Evolutionary conservation across 2,113 vertebrate species (phyloP).

Genomic region (Hemiscyllium ocellatum): DNA sequence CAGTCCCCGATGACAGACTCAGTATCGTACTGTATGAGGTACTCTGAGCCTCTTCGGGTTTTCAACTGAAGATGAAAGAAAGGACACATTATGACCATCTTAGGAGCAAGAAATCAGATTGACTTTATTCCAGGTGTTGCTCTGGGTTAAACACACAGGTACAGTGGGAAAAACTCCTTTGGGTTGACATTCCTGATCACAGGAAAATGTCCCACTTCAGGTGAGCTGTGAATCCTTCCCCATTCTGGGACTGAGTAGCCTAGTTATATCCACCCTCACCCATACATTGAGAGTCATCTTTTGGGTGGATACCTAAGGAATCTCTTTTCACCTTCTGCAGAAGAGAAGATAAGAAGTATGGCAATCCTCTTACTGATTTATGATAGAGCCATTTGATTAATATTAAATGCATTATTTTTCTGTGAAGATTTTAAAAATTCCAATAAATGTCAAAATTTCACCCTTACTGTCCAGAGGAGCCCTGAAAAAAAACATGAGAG

Average conservation of each 20-base stretch:
- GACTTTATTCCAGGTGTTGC: not conserved
- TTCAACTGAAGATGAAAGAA: slow-evolving; percentile 61
- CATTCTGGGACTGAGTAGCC: too few relatives aligned
- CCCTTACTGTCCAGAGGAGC: not conserved
- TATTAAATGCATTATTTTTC: not conserved
- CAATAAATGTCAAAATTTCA: not conserved
- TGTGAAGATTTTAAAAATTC: not conserved
- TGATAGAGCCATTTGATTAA: not conserved
- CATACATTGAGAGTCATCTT: not conserved
- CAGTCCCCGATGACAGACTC: slow-evolving; percentile 83
- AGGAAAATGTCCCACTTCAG: not conserved
- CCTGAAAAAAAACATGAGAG: not conserved
- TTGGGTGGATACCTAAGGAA: not conserved
- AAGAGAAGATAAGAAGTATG: not conserved
- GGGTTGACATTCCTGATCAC: not conserved
- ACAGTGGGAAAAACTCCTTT: not conserved
- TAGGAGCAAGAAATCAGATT: not conserved
- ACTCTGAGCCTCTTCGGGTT: slow-evolving; percentile 71
- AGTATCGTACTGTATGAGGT: slow-evolving; percentile 84
- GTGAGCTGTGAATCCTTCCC: not conserved
- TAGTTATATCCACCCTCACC: not conserved
- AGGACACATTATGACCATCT: not conserved
- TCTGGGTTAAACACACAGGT: not conserved
- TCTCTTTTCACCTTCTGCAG: not conserved
- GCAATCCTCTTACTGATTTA: not conserved